Conservation (phyloP, 2,888 invertebrate species). For the Plebejus anna region DNA sequence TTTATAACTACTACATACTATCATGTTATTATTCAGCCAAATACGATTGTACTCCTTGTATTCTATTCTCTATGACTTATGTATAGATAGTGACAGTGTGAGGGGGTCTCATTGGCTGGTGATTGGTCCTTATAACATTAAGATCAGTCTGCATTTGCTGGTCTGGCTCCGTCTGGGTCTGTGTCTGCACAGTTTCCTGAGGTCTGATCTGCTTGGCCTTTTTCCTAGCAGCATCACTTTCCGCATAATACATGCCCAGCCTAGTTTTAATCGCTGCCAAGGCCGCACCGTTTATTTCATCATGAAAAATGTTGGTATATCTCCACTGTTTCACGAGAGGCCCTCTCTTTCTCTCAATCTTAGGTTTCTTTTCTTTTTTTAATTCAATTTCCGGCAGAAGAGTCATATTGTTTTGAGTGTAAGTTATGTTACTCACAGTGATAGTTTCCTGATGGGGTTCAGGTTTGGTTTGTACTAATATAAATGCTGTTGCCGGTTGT, state of each 20-base stretch:
- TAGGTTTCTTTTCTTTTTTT: slow-evolving; percentile 57
- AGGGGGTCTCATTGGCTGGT: slow-evolving; percentile 58
- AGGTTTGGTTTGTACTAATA: slow-evolving; percentile 67
- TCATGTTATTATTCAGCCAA: neutral
- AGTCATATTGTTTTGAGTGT: slow-evolving; percentile 48
- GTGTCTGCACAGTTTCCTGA: slow-evolving; percentile 55
- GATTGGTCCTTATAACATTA: slow-evolving; percentile 36
- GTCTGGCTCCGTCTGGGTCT: slow-evolving; percentile 53
- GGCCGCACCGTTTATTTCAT: slow-evolving; percentile 76
- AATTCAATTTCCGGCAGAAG: slow-evolving; percentile 43
- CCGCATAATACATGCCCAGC: slow-evolving; percentile 74
- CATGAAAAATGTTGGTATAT: slow-evolving; percentile 79
- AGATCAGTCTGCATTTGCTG: slow-evolving; percentile 37
- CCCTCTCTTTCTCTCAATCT: slow-evolving; percentile 67
- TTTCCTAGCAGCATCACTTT: slow-evolving; percentile 72
- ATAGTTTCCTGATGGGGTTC: slow-evolving; percentile 62
- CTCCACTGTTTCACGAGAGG: slow-evolving; percentile 78
- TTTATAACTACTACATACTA: neutral
- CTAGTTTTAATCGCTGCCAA: slow-evolving; percentile 76
- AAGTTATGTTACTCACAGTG: slow-evolving; percentile 52
- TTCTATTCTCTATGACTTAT: slow-evolving; percentile 34
- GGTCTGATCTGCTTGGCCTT: slow-evolving; percentile 67
- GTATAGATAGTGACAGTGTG: slow-evolving; percentile 71
- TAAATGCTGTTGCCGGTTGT: slow-evolving; percentile 63
- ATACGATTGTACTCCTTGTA: slow-evolving; percentile 16